These are phyloP conservation scores for Alauda arvensis DNA, from an alignment of 2,797 vertebrate genomes.

Conservation along the genomic window DNA sequence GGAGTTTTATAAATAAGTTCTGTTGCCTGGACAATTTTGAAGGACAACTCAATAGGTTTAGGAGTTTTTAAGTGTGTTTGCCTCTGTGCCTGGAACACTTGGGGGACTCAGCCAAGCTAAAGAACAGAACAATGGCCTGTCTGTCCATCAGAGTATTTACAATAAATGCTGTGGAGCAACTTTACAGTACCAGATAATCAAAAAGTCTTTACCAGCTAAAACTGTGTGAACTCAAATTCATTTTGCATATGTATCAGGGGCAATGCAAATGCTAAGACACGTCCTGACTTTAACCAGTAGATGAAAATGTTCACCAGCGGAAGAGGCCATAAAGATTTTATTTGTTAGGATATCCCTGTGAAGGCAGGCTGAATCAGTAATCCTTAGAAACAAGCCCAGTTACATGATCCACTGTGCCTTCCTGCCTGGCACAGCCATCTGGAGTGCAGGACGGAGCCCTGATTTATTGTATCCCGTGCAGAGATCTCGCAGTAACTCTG, in stretches of 20 bases:
- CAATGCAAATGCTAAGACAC: neutral
- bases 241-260: conserved; percentile 1
- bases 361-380: conserved; percentile 40
- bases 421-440: conserved; percentile 64
- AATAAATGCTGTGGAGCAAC: conserved; percentile 1
- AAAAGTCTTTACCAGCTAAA: neutral
- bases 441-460: conserved; percentile 31
- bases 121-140: conserved; percentile 47
- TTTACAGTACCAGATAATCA: conserved; percentile 14
- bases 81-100: conserved; percentile 43
- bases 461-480: conserved; percentile 57
- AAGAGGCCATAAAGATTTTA: conserved; percentile 54
- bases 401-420: conserved; percentile 35
- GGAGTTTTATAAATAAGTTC: conserved; percentile 65
- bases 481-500: conserved; percentile 51
- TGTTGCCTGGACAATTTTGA: conserved; percentile 65
- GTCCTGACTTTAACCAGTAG: conserved; percentile 26
- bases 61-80: conserved; percentile 53
- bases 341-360: conserved; percentile 51
- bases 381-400: conserved; percentile 27
- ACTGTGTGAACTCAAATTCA: neutral
- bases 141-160: conserved; percentile 27
- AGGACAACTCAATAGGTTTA: conserved; percentile 63
- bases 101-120: conserved; percentile 45
- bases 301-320: conserved; percentile 26